These are phyloP conservation scores for Herpetotheres cachinnans DNA, from an alignment of 2,113 vertebrate species.

Conservation along the genomic window DNA sequence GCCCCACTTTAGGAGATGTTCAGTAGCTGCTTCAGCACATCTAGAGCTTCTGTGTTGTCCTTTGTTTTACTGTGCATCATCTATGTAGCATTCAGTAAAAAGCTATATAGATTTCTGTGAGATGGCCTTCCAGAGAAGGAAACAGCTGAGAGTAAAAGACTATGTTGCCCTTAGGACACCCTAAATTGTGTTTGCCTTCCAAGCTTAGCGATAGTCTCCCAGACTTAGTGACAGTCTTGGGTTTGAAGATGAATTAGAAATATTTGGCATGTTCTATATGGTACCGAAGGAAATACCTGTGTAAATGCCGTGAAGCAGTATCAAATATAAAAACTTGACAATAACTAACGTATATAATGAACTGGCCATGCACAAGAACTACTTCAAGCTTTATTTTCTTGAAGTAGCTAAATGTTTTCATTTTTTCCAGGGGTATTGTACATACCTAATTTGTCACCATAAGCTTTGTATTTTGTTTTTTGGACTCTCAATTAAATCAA, in stretches of 20 bases:
- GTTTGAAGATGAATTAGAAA: not conserved
- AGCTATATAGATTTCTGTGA: not conserved
- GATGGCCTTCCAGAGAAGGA: not conserved
- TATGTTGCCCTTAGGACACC: not conserved
- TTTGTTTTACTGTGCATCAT: not conserved
- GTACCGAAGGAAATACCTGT: not conserved
- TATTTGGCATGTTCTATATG: not conserved
- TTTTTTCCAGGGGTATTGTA: not conserved
- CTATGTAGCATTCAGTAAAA: not conserved
- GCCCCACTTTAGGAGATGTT: not conserved
- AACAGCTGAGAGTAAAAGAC: not conserved
- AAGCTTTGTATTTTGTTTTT: not conserved
- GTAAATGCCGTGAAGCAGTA: not conserved
- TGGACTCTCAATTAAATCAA: not conserved
- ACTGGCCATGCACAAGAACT: not conserved
- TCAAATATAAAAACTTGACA: not conserved
- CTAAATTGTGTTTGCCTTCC: not conserved
- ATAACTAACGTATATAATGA: not conserved
- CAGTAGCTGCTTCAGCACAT: not conserved
- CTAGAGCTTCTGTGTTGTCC: not conserved
- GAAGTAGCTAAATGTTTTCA: not conserved
- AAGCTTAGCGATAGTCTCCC: not conserved
- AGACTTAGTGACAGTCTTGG: not conserved
- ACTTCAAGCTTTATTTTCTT: not conserved
- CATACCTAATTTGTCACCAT: not conserved